Conservation (phyloP, 2,113 vertebrate genomes). For the Platichthys stellatus region DNA sequence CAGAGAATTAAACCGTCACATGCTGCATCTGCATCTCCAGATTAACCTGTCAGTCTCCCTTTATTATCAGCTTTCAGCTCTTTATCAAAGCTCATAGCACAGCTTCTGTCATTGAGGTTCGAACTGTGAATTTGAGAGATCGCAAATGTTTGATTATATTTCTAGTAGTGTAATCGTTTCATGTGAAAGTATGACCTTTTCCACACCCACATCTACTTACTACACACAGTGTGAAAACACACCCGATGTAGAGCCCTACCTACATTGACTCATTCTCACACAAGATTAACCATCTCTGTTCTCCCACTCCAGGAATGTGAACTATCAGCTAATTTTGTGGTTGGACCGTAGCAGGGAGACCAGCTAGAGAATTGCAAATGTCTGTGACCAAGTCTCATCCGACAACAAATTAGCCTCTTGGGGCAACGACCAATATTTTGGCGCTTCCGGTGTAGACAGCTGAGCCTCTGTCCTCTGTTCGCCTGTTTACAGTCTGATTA, state of each 20-base stretch:
- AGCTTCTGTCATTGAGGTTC: not conserved
- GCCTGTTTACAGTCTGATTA: no score
- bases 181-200: no score
- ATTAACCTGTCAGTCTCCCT: not conserved
- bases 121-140: not conserved
- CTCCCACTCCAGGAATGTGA: slow-evolving; percentile 46
- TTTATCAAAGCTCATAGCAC: not conserved
- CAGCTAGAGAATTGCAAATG: not conserved
- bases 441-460: no score
- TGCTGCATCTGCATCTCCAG: not conserved
- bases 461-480: no score
- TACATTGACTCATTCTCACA: slow-evolving; percentile 4
- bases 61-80: not conserved
- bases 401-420: no score
- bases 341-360: not conserved
- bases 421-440: no score
- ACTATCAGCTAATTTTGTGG: not conserved
- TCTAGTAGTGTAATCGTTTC: not conserved
- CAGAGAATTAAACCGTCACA: not conserved
- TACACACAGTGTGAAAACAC: not conserved
- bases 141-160: not conserved
- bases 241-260: slow-evolving; percentile 1
- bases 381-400: not conserved
- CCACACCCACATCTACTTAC: no score
- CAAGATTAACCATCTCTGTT: not conserved